Percentiles rank a stretch among this genome's conserved stretches.
phyloP scores from a whole-genome alignment of 1,140 invertebrate genomes.

The Parasteatoda tepidariorum region DNA sequence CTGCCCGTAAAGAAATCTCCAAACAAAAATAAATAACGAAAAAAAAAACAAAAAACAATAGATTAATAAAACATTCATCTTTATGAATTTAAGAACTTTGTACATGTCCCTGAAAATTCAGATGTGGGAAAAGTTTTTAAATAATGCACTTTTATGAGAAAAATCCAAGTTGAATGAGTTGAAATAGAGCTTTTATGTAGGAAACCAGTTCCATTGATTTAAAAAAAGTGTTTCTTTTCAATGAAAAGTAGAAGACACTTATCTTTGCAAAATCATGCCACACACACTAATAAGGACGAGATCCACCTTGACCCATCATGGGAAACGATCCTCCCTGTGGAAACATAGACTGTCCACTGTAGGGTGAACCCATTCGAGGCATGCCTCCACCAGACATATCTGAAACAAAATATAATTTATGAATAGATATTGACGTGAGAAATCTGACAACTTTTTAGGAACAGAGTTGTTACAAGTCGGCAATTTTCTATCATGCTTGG shows the following conservation, averaged over 20 bases:
- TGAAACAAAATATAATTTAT: constrained; percentile 13
- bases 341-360: neutral
- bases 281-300: constrained; percentile 5
- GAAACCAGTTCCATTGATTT: neutral
- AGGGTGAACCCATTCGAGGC: constrained; percentile 7
- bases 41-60: no score
- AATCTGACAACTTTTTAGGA: no score
- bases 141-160: neutral
- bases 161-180: neutral
- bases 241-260: constrained; percentile 22
- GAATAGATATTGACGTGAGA: no score
- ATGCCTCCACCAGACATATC: constrained; percentile 24
- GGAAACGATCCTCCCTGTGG: constrained; percentile 25
- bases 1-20: no score
- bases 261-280: constrained; percentile 2
- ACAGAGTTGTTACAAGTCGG: no score
- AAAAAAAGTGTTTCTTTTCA: neutral
- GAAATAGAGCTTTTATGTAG: neutral
- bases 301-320: constrained; percentile 45
- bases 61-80: no score
- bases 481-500: no score
- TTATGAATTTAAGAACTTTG: no score
- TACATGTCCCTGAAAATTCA: no score
- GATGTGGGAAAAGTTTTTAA: neutral
- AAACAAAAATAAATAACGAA: no score